These are phyloP conservation scores for Onthophagus taurus DNA, from an alignment of 1,140 invertebrate species.

Conservation along the genomic window DNA sequence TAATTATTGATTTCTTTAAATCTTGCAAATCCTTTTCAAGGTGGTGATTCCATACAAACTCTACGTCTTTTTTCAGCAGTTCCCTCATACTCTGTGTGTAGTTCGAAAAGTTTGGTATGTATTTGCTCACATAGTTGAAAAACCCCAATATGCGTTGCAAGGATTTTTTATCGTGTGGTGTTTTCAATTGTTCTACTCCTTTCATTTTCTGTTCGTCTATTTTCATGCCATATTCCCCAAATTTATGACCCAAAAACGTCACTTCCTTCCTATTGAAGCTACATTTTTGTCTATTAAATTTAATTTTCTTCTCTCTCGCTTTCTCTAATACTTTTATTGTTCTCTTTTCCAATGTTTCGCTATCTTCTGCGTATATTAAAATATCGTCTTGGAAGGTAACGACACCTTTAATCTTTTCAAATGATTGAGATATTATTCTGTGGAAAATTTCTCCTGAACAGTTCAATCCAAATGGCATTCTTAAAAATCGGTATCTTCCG, in stretches of 20 bases:
- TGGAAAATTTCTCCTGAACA: conserved; percentile 32
- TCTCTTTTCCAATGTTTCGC: conserved; percentile 28
- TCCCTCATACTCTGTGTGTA: too few species aligned
- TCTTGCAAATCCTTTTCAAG: too few species aligned
- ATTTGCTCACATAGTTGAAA: too few species aligned
- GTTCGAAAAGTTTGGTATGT: too few species aligned
- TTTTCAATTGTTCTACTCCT: conserved; percentile 24
- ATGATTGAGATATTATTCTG: conserved; percentile 19
- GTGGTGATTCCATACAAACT: too few species aligned
- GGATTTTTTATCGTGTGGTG: conserved; percentile 23
- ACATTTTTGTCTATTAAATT: conserved; percentile 36
- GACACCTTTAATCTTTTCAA: conserved; percentile 29
- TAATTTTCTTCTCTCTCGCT: conserved; percentile 24
- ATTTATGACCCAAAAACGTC: conserved; percentile 32
- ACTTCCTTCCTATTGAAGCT: conserved; percentile 19
- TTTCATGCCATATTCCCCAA: conserved; percentile 29
- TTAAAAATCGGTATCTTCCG: conserved; percentile 30
- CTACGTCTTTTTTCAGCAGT: too few species aligned
- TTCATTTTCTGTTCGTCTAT: conserved; percentile 27
- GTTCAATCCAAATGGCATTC: conserved; percentile 32
- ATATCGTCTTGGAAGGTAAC: conserved; percentile 34
- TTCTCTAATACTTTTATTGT: conserved; percentile 29
- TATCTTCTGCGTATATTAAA: conserved; percentile 24
- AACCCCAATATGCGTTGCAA: too few species aligned
- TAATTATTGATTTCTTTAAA: too few species aligned